Percentiles rank a stretch among this genome's conserved stretches.
Conservation (phyloP, 2,888 invertebrate species). For the Athalia rosae region DNA sequence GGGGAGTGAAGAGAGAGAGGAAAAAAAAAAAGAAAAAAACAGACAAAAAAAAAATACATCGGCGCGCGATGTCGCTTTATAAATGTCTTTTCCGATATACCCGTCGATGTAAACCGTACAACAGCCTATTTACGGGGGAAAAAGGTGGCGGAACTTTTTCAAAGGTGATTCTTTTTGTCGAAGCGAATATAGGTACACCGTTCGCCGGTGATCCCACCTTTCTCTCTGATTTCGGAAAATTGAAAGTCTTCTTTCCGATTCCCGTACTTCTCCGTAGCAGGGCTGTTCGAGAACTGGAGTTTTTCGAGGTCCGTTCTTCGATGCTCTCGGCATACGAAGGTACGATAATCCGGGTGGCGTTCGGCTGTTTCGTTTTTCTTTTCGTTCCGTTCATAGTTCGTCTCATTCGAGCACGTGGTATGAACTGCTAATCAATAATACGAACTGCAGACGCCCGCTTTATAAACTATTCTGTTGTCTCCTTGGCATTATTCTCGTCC, state of each 20-base stretch:
- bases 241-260: too few relatives aligned
- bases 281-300: too few relatives aligned
- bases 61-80: constrained; percentile 19
- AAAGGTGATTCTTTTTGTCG: too few relatives aligned
- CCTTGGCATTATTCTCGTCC: constrained; percentile 72
- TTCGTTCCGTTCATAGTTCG: not conserved
- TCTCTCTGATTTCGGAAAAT: too few relatives aligned
- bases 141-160: too few relatives aligned
- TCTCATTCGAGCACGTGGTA: not conserved
- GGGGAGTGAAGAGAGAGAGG: not conserved
- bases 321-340: too few relatives aligned
- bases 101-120: not conserved
- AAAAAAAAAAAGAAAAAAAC: not conserved
- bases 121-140: too few relatives aligned
- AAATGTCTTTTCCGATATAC: constrained; percentile 32
- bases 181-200: too few relatives aligned
- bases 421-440: constrained; percentile 29
- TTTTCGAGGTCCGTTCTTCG: too few relatives aligned
- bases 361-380: constrained; percentile 19
- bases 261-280: too few relatives aligned
- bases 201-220: too few relatives aligned
- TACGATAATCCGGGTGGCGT: constrained; percentile 9
- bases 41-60: not conserved
- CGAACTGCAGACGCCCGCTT: constrained; percentile 56
- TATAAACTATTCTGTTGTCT: constrained; percentile 74